phyloP scores from a whole-genome alignment of 2,113 vertebrate species.

The Nannospalax galili region DNA sequence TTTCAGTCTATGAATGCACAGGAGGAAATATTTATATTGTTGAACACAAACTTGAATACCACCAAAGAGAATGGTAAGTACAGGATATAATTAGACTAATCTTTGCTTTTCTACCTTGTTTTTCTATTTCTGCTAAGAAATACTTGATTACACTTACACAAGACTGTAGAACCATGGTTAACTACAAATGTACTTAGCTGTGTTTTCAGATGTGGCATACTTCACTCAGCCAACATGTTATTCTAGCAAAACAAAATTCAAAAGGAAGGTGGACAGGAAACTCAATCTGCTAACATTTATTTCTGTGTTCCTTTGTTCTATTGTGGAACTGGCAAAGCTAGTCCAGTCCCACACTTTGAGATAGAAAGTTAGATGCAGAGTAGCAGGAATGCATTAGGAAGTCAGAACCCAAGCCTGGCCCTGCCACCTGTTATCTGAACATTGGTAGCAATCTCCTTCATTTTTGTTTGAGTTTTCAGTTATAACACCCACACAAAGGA shows the following conservation, averaged over 20 bases:
- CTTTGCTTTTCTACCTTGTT: background rate
- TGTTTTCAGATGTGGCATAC: conserved; percentile 32
- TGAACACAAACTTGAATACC: conserved; percentile 5
- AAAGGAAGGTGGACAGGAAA: conserved; percentile 32
- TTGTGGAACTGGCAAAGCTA: conserved; percentile 13
- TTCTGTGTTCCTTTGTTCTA: conserved; percentile 26
- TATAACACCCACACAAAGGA: background rate
- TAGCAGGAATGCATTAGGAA: background rate
- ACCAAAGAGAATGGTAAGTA: conserved; percentile 13
- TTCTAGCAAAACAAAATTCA: conserved; percentile 50
- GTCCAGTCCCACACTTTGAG: background rate
- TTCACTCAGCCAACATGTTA: conserved; percentile 19
- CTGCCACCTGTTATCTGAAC: background rate
- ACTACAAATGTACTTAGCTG: conserved; percentile 1
- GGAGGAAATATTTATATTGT: conserved; percentile 9
- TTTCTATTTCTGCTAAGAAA: conserved; percentile 23
- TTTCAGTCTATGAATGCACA: background rate
- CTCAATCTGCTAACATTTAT: conserved; percentile 2
- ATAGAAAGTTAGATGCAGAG: background rate
- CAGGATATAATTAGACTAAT: background rate
- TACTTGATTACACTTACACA: conserved; percentile 27
- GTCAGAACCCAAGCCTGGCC: background rate
- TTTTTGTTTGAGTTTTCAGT: background rate
- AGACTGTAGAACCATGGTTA: conserved; percentile 42
- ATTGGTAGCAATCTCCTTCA: background rate